Conservation (phyloP, 2,113 vertebrate species). For the Sebastes schlegelii region DNA sequence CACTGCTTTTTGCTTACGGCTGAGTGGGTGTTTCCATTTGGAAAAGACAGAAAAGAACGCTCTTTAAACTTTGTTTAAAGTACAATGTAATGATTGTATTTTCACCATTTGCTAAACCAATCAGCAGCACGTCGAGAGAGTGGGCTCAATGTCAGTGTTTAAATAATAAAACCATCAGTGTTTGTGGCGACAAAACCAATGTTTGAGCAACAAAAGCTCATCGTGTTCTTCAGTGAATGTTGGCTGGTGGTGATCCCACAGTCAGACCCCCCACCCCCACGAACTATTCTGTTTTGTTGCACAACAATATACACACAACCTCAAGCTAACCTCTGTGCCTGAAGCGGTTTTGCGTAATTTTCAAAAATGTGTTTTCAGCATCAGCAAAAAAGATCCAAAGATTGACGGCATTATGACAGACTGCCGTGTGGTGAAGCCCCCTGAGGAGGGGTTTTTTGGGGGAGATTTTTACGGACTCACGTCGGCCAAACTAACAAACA, state of each 20-base stretch:
- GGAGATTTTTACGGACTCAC: conserved; percentile 41
- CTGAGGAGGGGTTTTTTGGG: conserved; percentile 34
- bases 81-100: conserved; percentile 29
- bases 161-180: conserved; percentile 29
- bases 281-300: conserved; percentile 63
- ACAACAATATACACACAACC: conserved; percentile 52
- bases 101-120: conserved; percentile 43
- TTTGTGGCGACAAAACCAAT: conserved; percentile 56
- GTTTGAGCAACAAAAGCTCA: conserved; percentile 52
- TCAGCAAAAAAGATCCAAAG: conserved; percentile 46
- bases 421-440: conserved; percentile 55
- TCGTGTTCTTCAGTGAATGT: conserved; percentile 29
- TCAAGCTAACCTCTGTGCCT: conserved; percentile 59
- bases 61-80: background rate
- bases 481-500: conserved; percentile 54
- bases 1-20: too few relatives aligned
- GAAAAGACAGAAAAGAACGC: too few relatives aligned
- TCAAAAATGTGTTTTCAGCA: conserved; percentile 66
- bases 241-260: conserved; percentile 49
- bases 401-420: conserved; percentile 56
- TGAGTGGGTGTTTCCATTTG: too few relatives aligned
- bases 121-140: conserved; percentile 28
- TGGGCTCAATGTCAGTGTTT: conserved; percentile 21
- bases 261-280: background rate
- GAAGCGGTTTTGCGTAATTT: conserved; percentile 51